These are phyloP conservation scores for Odontophorus gujanensis DNA, from an alignment of 2,113 vertebrate genomes.

Conservation along the genomic window DNA sequence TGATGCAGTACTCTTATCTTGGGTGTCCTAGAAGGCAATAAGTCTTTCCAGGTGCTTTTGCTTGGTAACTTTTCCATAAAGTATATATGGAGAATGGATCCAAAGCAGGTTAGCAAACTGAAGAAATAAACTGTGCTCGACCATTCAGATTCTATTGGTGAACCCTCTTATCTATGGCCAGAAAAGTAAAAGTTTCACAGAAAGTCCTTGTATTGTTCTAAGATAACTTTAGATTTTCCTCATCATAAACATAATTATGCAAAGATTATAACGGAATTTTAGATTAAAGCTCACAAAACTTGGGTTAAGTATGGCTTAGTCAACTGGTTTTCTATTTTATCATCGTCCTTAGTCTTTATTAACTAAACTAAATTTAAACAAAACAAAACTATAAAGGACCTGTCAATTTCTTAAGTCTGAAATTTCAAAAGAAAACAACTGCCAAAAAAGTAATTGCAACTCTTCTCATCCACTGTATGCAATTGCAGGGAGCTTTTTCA, in stretches of 20 bases:
- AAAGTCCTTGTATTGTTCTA: background rate
- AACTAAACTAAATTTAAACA: background rate
- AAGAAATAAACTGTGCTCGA: background rate
- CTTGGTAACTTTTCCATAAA: rapidly evolving
- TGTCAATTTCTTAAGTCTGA: background rate
- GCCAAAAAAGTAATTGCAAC: background rate
- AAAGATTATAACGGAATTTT: background rate
- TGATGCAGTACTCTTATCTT: background rate
- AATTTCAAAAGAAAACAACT: background rate
- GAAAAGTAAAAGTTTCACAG: background rate
- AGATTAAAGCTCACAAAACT: background rate
- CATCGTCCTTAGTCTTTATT: background rate
- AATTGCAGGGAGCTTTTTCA: background rate
- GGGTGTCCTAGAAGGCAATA: background rate
- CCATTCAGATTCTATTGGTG: background rate
- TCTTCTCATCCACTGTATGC: background rate
- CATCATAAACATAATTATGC: background rate
- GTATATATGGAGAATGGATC: background rate
- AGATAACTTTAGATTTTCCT: background rate
- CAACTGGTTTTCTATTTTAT: background rate
- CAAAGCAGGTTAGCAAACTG: background rate
- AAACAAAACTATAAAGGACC: rapidly evolving
- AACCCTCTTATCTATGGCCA: background rate
- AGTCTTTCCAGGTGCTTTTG: rapidly evolving
- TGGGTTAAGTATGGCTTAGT: background rate